Base-by-base conservation (phyloP, 1,140 invertebrate species). In the Tetramorium alpestre region DNA sequence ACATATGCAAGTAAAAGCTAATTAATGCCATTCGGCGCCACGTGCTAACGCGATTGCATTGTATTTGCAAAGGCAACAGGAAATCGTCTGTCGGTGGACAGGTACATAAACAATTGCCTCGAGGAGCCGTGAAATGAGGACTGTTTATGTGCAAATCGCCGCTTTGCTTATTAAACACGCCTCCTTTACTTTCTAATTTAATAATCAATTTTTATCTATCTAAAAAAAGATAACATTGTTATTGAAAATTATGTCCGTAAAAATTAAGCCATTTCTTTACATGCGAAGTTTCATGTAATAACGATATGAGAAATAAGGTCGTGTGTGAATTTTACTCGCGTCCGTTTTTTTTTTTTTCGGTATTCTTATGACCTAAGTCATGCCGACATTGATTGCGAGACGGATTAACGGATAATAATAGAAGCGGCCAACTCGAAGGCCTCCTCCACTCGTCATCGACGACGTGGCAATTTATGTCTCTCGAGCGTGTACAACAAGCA, bases 391-490 rank as follows among this genome's bases (percentile, higher is more conserved):
- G 65, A 54, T 69, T 72, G 56, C 72, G 47, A 70, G 51, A 28
- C 25, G 22, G 47, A 56, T 81, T 80, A 81, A 16, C 44, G 51
- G 51, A 80, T 82, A 87, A 87, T 72, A 78, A 90, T 84, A 86
- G 72, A 82, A 70, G n/a, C 70, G 72, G 85, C 47, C n/a, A 65
- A 38, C 85, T 77, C 82, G 88, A 90, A 82, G 77, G 72, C 56
- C 75, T 67, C 62, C 75, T 67, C 60, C 77, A 41, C 56, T 77
- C 77, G 85, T 87, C 87, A 73, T 78, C 75, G 56, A 47, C 47
- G 47, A 72, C 58, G 44, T 49, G 58, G 22, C 73, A 54, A 87
- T 89, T 87, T 89, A 89, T 84, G 89, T 89, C 78, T 60, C 72
- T 77, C 73, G 85, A 84, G 33, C 33, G 60, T 60, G 11, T 44